Evolutionary conservation across 1,140 invertebrate species (phyloP).

Genomic region (Monochamus saltuarius): DNA sequence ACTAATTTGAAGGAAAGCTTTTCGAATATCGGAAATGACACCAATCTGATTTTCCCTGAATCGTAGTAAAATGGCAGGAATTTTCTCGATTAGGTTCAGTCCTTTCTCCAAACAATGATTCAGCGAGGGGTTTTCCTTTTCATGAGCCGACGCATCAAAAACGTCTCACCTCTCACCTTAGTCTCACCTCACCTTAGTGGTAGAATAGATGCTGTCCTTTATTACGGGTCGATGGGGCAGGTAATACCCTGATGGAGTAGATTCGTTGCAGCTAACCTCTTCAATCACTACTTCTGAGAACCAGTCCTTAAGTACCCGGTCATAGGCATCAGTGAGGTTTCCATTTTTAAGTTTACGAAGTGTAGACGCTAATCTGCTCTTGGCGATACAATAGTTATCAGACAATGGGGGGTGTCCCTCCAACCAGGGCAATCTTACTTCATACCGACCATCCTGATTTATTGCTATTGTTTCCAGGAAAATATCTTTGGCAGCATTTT

Average conservation of each 20-base stretch:
- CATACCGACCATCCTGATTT: not conserved
- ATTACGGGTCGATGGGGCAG: slow-evolving; percentile 32
- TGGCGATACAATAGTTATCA: not conserved
- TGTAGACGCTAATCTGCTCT: not conserved
- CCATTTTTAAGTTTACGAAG: not conserved
- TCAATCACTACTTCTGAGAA: slow-evolving; percentile 5
- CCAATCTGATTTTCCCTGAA: slow-evolving; percentile 48
- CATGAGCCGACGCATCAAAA: slow-evolving; percentile 37
- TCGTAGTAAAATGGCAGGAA: slow-evolving; percentile 44
- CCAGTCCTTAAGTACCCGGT: not conserved
- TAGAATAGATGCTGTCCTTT: slow-evolving; percentile 24
- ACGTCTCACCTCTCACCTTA: too few relatives aligned
- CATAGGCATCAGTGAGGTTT: not conserved
- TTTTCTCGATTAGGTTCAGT: slow-evolving; percentile 44
- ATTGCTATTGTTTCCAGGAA: slow-evolving; percentile 13
- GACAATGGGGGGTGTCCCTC: slow-evolving; percentile 3
- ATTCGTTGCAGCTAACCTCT: not conserved
- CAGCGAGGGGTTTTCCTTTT: slow-evolving; percentile 36
- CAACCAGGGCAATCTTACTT: not conserved
- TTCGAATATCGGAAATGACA: slow-evolving; percentile 50
- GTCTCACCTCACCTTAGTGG: slow-evolving; percentile 24
- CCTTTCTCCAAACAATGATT: slow-evolving; percentile 50
- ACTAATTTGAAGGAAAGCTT: slow-evolving; percentile 52
- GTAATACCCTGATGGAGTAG: slow-evolving; percentile 21
- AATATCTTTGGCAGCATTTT: not conserved